Base-by-base conservation (phyloP, 2,888 invertebrate genomes). In the Tipula confusa region DNA sequence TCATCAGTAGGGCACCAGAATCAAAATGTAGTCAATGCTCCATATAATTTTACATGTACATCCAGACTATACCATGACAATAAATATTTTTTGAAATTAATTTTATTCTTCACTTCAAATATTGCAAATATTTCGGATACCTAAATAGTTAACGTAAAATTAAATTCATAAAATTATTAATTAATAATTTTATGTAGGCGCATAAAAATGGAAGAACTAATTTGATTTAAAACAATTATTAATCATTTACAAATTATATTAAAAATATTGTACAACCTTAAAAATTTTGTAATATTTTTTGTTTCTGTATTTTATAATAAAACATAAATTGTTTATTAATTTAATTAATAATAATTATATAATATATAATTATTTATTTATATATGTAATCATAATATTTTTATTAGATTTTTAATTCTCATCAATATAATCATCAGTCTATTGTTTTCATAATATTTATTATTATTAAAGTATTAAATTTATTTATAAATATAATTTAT, bases 341-440 rank as follows among this genome's bases (percentile, higher is more conserved):
- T 64, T 64, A 18, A 64, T 64, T 64, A 64, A 64, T 64, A 64
- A 64, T 64, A 64, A 64, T 64, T 24, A 43, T 43, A n/a, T 31
- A 31, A 31, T 31, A 31, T n/a, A n/a, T n/a, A n/a, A n/a, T n/a
- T n/a, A n/a, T n/a, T n/a, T n/a, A n/a, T n/a, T n/a, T n/a, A n/a
- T n/a, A n/a, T n/a, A n/a, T n/a, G 7, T 31, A 31, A 31, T 31
- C 31, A 31, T 31, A 31, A 31, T 31, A 31, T 43, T 43, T 43
- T 43, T 43, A n/a, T 43, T 43, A 43, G 13, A 18, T 64, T 33
- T 33, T 33, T 11, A 24, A 24, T 64, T 64, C 24, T 64, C 64
- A 64, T 64, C 64, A 64, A 64, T 64, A 64, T 64, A 64, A 64
- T 64, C n/a, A n/a, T n/a, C 64, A 64, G 64, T 64, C 64, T 64